Conservation (phyloP, 2,113 vertebrate genomes). For the Toxotes chatareus region DNA sequence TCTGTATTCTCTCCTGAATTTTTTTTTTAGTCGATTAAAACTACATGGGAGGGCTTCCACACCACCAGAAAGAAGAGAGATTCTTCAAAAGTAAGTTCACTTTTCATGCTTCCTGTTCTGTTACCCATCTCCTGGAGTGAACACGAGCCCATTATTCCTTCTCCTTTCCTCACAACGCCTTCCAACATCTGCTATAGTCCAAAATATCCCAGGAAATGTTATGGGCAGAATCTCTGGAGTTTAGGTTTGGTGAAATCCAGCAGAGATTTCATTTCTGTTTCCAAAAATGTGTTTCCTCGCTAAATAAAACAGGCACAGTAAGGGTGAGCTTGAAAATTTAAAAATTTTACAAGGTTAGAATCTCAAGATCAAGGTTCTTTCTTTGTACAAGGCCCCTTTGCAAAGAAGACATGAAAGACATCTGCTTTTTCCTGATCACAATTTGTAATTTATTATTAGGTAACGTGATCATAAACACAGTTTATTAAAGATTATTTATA, state of each 20-base stretch:
- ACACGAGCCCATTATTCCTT: conserved; percentile 13
- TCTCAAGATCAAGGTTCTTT: not conserved
- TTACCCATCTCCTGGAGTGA: conserved; percentile 15
- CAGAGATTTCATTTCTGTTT: not conserved
- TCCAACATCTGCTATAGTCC: conserved; percentile 30
- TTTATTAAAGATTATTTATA: not conserved
- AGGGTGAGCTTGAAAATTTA: not conserved
- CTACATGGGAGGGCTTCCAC: not conserved
- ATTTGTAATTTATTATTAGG: not conserved
- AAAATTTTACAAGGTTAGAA: not conserved
- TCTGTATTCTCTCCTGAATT: not conserved
- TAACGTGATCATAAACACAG: not conserved
- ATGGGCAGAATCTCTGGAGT: conserved; percentile 14
- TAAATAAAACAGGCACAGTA: not conserved
- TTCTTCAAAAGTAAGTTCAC: conserved; percentile 1
- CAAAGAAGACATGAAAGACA: not conserved
- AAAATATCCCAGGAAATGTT: conserved; percentile 18
- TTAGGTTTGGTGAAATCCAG: conserved; percentile 29
- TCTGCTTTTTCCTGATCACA: not conserved
- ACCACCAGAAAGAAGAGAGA: not conserved
- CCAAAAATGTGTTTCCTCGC: conserved; percentile 2
- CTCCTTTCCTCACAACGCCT: conserved; percentile 12
- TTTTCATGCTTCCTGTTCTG: conserved; percentile 23
- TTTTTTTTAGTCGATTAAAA: conserved; percentile 17
- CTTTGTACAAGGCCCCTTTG: not conserved